Base-by-base conservation (phyloP, 2,113 vertebrate species). In the Aythya baeri region DNA sequence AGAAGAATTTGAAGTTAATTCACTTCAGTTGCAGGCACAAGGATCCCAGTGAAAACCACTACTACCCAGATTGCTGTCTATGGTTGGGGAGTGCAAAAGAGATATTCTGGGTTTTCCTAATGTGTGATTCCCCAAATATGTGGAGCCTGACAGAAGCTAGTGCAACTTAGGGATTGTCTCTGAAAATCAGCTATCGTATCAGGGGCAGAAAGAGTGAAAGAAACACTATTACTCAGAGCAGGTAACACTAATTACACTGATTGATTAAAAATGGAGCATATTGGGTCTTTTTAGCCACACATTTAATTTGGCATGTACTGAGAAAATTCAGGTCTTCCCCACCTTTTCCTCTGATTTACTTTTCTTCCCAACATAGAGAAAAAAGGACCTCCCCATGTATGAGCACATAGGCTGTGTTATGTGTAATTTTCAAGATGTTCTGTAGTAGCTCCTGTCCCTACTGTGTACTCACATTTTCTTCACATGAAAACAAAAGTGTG, bases 401-500 rank as follows among this genome's bases (percentile, higher is more conserved):
- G 36, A 10, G 8, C 5, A 5, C 27, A 49, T 11, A 55, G 36
- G 23, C 5, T 86, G 20, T 32, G 21, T 43, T 87, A 25, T 20
- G 8, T 32, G 14, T 43, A 32, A 17, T 74, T 73, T 88, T 86
- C n/a, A 67, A 52, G 13, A n/a, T 78, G 16, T 49, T 85, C 26
- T 65, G 13, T 11, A 12, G 34, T 61, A 38, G 11, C 16, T 90
- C 3, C 49, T 27, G 9, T 58, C 26, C 13, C 23, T 54, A 4
- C 5, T 1, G 1, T 12, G 2, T 20, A 62, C 1, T 70, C 27
- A 14, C 1, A 44, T 44, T 38, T 73, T 49, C 21, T 86, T 70
- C 54, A 13, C 27, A 25, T 46, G 44, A 49, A 73, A 81, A 57
- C 1, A 3, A 73, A 38, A 9, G 7, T 34, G 16, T 58, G 10